phyloP scores from a whole-genome alignment of 92 coral and sea anemone species.

The Siderastrea radians region DNA sequence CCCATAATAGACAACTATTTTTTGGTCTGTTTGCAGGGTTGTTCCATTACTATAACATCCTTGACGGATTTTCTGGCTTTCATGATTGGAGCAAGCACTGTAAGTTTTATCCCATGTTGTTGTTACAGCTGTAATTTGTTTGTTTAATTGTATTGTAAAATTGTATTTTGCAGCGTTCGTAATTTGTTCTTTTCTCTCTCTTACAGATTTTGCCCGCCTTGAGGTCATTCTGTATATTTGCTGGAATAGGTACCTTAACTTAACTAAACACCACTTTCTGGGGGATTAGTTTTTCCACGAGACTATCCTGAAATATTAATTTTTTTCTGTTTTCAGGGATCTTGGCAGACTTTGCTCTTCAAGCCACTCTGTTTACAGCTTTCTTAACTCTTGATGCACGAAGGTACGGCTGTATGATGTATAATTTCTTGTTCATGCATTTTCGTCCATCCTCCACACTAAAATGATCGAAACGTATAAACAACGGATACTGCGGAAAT shows the following conservation, averaged over 20 bases:
- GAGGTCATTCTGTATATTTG: slow-evolving; percentile 89
- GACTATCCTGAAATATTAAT: background rate
- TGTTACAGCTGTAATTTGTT: too few relatives aligned
- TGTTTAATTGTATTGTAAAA: too few relatives aligned
- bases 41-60: slow-evolving; percentile 92
- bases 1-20: background rate
- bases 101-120: slow-evolving; percentile 40
- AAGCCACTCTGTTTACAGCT: slow-evolving; percentile 94
- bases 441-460: too few relatives aligned
- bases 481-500: too few relatives aligned
- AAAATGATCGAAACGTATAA: too few relatives aligned
- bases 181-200: background rate
- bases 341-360: slow-evolving; percentile 85
- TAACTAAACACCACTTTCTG: background rate
- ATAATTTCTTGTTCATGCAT: background rate
- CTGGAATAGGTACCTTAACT: slow-evolving; percentile 81
- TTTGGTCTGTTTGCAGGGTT: slow-evolving; percentile 69
- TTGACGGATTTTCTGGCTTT: slow-evolving; percentile 94
- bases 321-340: slow-evolving; percentile 77
- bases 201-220: slow-evolving; percentile 88
- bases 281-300: too few relatives aligned
- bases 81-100: slow-evolving; percentile 93
- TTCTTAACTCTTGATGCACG: slow-evolving; percentile 91
- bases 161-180: too few relatives aligned
- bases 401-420: slow-evolving; percentile 63